Conservation (phyloP, 1,140 invertebrate species). For the Caerostris extrusa region DNA sequence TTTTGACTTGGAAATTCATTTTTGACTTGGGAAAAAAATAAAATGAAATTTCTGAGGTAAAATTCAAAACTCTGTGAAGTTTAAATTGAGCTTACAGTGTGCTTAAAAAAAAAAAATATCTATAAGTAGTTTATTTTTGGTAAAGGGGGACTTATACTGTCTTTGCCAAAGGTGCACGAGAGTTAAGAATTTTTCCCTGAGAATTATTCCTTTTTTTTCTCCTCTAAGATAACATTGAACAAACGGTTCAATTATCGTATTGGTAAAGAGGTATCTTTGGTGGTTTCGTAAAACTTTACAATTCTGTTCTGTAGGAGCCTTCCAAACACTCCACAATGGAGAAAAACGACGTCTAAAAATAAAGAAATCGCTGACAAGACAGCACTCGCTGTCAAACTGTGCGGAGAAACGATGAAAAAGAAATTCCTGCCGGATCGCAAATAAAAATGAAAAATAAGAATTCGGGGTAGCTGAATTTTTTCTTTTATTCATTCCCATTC, state of each 20-base stretch:
- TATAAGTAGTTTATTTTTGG: constrained; percentile 8
- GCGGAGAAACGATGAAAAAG: neutral
- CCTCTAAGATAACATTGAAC: neutral
- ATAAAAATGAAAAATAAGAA: constrained; percentile 1
- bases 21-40: neutral
- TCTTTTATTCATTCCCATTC: neutral
- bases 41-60: neutral
- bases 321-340: neutral
- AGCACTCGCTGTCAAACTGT: neutral
- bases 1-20: neutral
- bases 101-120: neutral
- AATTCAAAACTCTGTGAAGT: neutral
- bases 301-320: neutral
- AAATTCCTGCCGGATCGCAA: neutral
- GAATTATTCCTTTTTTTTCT: neutral
- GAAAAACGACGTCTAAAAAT: neutral
- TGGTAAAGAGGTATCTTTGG: neutral
- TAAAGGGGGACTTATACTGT: neutral
- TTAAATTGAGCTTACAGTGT: neutral
- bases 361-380: constrained; percentile 1
- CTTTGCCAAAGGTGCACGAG: neutral
- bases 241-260: constrained; percentile 21
- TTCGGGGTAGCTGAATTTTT: neutral
- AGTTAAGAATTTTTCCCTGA: neutral
- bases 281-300: neutral